Conservation (phyloP, 2,113 vertebrate species). For the Macquaria ambigua region DNA sequence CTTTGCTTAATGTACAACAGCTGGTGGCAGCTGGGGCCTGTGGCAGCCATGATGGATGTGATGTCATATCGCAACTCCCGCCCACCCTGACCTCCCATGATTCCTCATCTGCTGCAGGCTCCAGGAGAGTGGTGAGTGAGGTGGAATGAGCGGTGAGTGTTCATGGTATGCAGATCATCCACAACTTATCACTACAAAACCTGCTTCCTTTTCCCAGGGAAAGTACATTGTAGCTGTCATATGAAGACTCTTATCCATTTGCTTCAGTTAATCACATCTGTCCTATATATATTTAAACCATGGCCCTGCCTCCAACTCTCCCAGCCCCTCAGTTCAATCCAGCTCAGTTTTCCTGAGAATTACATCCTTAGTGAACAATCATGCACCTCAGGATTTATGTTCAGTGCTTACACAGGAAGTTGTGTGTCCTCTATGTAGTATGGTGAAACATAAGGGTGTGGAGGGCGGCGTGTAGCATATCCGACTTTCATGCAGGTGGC, state of each 20-base stretch:
- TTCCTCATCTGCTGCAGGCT: slow-evolving; percentile 49
- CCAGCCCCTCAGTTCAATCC: not conserved
- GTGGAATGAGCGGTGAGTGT: slow-evolving; percentile 4
- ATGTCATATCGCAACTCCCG: slow-evolving; percentile 56
- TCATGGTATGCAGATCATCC: not conserved
- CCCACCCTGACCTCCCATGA: slow-evolving; percentile 64
- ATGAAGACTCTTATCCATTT: not conserved
- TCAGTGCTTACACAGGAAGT: not conserved
- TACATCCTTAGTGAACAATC: not conserved
- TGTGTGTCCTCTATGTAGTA: not conserved
- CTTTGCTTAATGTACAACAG: slow-evolving; percentile 84
- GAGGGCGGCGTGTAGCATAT: not conserved
- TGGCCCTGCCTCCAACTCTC: not conserved
- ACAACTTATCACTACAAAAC: slow-evolving; percentile 2
- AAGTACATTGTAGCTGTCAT: accelerated
- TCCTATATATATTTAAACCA: not conserved
- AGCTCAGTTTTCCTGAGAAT: not conserved
- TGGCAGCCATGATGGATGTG: slow-evolving; percentile 72
- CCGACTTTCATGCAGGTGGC: not conserved
- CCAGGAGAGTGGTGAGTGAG: slow-evolving; percentile 36
- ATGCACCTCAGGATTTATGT: not conserved
- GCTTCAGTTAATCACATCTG: not conserved
- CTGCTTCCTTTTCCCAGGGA: not conserved
- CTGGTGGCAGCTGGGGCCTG: slow-evolving; percentile 75
- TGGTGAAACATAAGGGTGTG: not conserved